A percentile compares a stretch with the other conserved stretches of the same genome.
Conservation (phyloP, 1,140 invertebrate species). For the Littorina saxatilis region DNA sequence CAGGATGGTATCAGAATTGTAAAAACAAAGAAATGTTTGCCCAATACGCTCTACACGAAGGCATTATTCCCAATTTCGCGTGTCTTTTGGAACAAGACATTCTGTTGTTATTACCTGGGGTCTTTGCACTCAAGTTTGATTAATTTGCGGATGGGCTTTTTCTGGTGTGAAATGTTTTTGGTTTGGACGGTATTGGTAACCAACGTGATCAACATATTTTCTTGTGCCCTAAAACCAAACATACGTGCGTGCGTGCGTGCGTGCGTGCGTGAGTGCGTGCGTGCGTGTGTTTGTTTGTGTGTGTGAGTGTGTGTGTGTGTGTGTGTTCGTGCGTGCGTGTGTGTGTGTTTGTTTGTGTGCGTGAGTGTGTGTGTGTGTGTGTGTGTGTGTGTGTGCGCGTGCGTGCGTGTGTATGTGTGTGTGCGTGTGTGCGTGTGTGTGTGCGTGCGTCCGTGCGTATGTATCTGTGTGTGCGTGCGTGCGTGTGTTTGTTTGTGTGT, state of each 20-base stretch:
- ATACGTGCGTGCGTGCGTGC: not conserved
- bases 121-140: too few relatives aligned
- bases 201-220: too few relatives aligned
- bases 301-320: conserved; percentile 6
- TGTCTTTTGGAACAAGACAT: too few relatives aligned
- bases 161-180: too few relatives aligned
- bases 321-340: not conserved
- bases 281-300: not conserved
- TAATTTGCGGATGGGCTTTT: too few relatives aligned
- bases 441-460: not conserved
- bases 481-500: not conserved
- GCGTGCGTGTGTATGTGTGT: conserved; percentile 5
- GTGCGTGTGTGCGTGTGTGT: conserved; percentile 2
- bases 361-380: not conserved
- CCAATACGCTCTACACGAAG: too few relatives aligned
- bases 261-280: not conserved
- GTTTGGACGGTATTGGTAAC: too few relatives aligned
- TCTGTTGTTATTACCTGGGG: too few relatives aligned
- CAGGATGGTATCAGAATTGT: too few relatives aligned
- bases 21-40: too few relatives aligned
- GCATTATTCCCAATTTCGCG: too few relatives aligned
- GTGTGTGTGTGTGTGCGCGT: conserved; percentile 12
- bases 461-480: not conserved
- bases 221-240: too few relatives aligned
- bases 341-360: not conserved